Base-by-base conservation (phyloP, 2,113 vertebrate genomes). In the Gobius niger region DNA sequence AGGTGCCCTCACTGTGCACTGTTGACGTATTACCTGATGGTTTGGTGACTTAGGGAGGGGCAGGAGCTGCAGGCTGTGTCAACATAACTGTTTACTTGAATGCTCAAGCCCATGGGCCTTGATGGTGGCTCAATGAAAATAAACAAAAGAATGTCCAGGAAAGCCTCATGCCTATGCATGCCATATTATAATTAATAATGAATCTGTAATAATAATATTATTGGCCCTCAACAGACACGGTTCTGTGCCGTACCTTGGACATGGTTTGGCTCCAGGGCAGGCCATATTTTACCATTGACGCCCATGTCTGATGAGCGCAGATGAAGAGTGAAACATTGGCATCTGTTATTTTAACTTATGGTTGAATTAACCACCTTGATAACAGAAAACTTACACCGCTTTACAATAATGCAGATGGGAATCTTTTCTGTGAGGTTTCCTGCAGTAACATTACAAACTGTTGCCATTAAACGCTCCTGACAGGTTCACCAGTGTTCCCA, bases 41-140 rank as follows among this genome's bases (percentile, higher is more conserved):
- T 75, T 65, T 74, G 75, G 69, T 70, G 74, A 65, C 62, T 74
- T 65, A 62, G 74, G 76, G 76, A 75, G 64, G 52, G 59, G 61
- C 64, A 0, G 46, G 24, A 68, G 72, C 63, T 56, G 34, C 47
- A 40, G 60, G 56, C 59, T 71, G 44, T 70, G 72, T 62, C 67
- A 76, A 49, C 65, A 74, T 19, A n/a, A 73, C 60, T 78, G 75
- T 88, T 86, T 88, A 73, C 70, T 75, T 84, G 73, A 1, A 5
- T 74, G 71, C 54, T 77, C 57, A 72, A 76, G 63, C 64, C 67
- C 50, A 63, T 13, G 74, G 16, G 6, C 63, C 40, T 69, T 74
- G 61, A 77, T 19, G n/a, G 24, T 18, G 24, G 49, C 13, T 56
- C 76, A 68, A 67, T 57, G 42, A 73, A 64, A 0, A 15, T 62